A percentile compares a stretch with the other conserved stretches of the same genome.
These are phyloP conservation scores for zebrafish (Danio rerio) DNA, from an alignment of 2,113 vertebrate genomes.

Conservation along the genomic window GRCz12tu NC_133181.1:4494501-4495000, in stretches of 20 bases:
- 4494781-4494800: neutral
- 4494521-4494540: neutral
- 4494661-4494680: neutral
- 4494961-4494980: neutral
- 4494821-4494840: constrained; percentile 17
- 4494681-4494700: neutral
- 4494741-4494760: constrained; percentile 33
- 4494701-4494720: neutral
- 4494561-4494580: neutral
- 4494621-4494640: neutral
- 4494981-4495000: too few species aligned
- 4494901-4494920: neutral
- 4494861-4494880: constrained; percentile 32
- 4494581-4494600: neutral
- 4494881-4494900: neutral
- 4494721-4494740: constrained; percentile 7
- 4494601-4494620: neutral
- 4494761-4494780: constrained; percentile 31
- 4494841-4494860: constrained; percentile 32
- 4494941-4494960: neutral
- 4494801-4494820: constrained; percentile 27
- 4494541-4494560: neutral
- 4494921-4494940: neutral
- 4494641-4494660: neutral
- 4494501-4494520: too few species aligned